phyloP scores from a whole-genome alignment of 2,888 invertebrate genomes.

The Euplexia lucipara region DNA sequence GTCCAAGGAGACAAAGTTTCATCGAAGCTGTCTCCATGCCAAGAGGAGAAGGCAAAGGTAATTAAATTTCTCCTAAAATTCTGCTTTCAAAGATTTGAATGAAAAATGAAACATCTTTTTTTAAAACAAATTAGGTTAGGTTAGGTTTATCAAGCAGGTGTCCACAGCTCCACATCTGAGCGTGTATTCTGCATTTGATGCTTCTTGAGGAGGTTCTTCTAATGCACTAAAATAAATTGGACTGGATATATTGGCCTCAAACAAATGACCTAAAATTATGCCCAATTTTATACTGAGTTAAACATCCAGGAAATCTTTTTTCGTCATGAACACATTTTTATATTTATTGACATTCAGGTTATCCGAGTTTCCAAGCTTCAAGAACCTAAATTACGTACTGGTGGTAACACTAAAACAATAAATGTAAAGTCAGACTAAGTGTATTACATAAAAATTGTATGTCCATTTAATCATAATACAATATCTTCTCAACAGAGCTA shows the following conservation, averaged over 20 bases:
- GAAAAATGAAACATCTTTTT: background rate
- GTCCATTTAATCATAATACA: background rate
- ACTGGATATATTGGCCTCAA: background rate
- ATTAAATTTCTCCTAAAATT: background rate
- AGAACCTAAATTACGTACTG: too few species aligned
- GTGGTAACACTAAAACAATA: too few species aligned
- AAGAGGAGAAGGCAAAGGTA: constrained; percentile 88
- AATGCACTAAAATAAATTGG: background rate
- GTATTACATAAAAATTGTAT: too few species aligned
- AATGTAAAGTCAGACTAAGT: too few species aligned
- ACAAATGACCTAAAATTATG: background rate
- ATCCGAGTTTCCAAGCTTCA: too few species aligned
- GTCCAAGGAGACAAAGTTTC: constrained; percentile 80
- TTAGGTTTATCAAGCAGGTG: too few species aligned
- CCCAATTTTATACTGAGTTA: background rate
- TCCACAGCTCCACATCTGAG: too few species aligned
- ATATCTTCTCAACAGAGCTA: background rate
- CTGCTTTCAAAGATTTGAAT: background rate
- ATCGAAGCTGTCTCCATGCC: constrained; percentile 84
- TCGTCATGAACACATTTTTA: too few species aligned
- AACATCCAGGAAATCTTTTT: too few species aligned
- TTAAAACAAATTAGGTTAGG: background rate
- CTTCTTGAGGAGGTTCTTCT: background rate
- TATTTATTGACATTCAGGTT: too few species aligned
- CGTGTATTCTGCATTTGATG: too few species aligned